Evolutionary conservation across 2,888 invertebrate species (phyloP), one percentile per base, ranked within the genome.

Genomic region (Eupsilia transversa): DNA sequence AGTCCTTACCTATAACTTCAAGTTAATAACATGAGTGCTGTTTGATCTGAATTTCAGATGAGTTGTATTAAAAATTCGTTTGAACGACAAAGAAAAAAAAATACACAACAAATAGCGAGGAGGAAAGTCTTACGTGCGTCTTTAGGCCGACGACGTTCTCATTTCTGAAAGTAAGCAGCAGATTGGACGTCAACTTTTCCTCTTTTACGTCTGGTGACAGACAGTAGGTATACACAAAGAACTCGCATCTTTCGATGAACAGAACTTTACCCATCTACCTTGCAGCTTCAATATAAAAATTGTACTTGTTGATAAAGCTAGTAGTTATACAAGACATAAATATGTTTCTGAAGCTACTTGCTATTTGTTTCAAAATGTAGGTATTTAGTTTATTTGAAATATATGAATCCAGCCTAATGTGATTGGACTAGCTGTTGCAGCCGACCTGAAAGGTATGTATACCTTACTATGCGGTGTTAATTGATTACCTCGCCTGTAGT

Each of bases 131-230:
- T 87, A 84, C 89, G 87, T 88, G 84, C 87, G 87, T 89, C 89
- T 92, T 87, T 83, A 88, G 88, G 80, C 89, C 86, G 88, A 69
- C 87, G 88, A 86, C 89, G 91, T 87, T 93, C 91, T 94, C 94
- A 94, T 94, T 92, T 94, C 90, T 92, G 85, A 93, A 94, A 94
- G 94, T 94, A 94, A 91, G 91, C 92, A 92, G 89, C 89, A 91
- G 92, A 94, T 94, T 93, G 93, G 89, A 94, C 93, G 92, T 91
- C 93, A 94, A 93, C 91, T 94, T 94, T 94, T 91, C 89, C 86
- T 88, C 89, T 93, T 93, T 94, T 92, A 90, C 81, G 79, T 88
- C 82, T 87, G 87, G 88, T 89, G 91, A 91, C 91, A 92, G 91
- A 91, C 89, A 89, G 88, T 89, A 91, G 86, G 85, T 89, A 83